These are phyloP conservation scores for Cephalopterus ornatus DNA, from an alignment of 2,113 vertebrate genomes.

Conservation along the genomic window DNA sequence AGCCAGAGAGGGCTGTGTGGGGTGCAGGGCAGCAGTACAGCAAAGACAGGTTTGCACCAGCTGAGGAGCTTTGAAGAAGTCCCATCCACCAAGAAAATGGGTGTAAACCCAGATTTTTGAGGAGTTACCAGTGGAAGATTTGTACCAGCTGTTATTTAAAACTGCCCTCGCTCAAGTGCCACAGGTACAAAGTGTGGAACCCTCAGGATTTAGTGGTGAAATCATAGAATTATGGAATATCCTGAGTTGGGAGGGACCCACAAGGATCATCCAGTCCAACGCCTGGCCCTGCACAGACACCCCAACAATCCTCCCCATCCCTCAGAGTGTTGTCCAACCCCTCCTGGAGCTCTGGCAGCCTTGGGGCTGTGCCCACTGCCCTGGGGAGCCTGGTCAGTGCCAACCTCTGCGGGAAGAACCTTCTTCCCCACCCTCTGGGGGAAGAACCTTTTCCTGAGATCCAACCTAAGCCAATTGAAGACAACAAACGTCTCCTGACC, in stretches of 20 bases:
- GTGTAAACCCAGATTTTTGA: neutral
- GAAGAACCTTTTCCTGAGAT: neutral
- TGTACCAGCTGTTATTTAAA: neutral
- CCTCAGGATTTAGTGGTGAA: neutral
- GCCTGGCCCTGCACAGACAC: neutral
- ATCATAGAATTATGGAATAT: neutral
- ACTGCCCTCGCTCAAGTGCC: neutral
- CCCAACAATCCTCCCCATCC: neutral
- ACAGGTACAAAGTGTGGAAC: accelerated
- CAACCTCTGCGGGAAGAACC: neutral
- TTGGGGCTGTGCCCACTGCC: accelerated
- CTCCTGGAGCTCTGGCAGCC: neutral
- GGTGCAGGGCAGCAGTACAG: neutral
- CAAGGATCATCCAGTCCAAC: neutral
- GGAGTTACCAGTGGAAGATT: neutral
- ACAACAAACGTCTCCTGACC: neutral
- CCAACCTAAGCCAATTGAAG: neutral
- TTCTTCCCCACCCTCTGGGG: neutral
- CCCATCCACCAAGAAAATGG: neutral
- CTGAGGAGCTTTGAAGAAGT: neutral
- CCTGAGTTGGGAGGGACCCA: neutral
- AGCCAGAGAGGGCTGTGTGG: neutral
- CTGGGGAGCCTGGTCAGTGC: neutral
- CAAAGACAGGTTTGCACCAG: neutral
- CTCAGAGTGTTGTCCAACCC: accelerated